Base-by-base conservation (phyloP, 2,797 vertebrate species). In the Epinephelus coioides region DNA sequence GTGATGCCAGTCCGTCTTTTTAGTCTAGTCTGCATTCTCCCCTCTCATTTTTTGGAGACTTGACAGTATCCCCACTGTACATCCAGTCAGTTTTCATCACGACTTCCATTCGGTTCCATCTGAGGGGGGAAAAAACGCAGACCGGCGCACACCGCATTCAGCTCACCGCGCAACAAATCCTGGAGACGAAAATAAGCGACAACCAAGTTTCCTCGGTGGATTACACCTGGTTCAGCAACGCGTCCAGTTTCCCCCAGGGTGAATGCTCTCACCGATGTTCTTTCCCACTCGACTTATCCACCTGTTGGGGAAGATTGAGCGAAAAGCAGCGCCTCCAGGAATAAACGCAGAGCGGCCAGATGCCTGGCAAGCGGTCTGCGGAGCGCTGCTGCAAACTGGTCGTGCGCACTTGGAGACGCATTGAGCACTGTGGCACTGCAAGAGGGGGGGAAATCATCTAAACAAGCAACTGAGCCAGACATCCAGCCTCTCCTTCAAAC, bases 391-490 rank as follows among this genome's bases (percentile, higher is more conserved):
- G 92, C 91, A 87, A 86, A 89, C 73, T 76, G 85, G 55, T 88
- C 79, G 90, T 91, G 93, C 89, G 92, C 91, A 92, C 85, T 92
- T 87, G 93, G 92, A 91, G 86, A 91, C 91, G 90, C 90, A 93
- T 87, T 62, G 88, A 85, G 47, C 72, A 69, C 78, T 53, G 80
- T 86, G 77, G 65, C 82, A 64, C 82, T 62, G 83, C 69, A 63
- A 78, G 62, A 73, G 44, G 23, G 66, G 30, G 54, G 34, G n/a
- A 23, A 72, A 68, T 2, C 27, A 64, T 54, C 69, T 3, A 23
- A 81, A 82, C 69, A 56, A 73, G 67, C 51, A 46, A 53, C 49
- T 67, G 21, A 69, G 34, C 15, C 67, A 73, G 15, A 25, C 63
- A 17, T 18, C 5, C 51, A 83, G 47, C 47, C 23, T 76, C 34